Evolutionary conservation across 2,888 invertebrate genomes (phyloP).

Genomic region (Aleiodes testaceus): DNA sequence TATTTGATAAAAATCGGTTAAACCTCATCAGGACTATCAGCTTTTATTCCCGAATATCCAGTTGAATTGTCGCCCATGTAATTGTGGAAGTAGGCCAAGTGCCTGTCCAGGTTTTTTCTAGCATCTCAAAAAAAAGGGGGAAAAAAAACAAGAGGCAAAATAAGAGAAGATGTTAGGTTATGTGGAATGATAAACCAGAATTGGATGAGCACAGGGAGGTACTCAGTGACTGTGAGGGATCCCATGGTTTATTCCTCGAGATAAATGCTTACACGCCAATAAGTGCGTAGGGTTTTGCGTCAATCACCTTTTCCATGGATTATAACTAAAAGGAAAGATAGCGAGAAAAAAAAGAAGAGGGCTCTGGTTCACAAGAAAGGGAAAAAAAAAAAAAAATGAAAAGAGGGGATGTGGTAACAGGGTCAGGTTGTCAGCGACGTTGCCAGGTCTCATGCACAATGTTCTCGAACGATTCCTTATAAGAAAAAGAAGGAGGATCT

Average conservation of each 20-base stretch:
- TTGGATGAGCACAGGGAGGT: conserved; percentile 18
- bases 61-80: conserved; percentile 13
- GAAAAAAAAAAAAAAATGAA: conserved; percentile 35
- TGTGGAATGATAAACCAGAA: conserved; percentile 14
- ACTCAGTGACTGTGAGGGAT: conserved; percentile 18
- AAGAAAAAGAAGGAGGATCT: not conserved
- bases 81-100: conserved; percentile 38
- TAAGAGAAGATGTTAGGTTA: conserved; percentile 17
- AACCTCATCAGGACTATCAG: not conserved
- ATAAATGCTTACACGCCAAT: conserved; percentile 30
- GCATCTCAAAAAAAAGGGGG: conserved; percentile 5
- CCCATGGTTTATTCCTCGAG: conserved; percentile 12
- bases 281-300: conserved; percentile 8
- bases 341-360: conserved; percentile 24
- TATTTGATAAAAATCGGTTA: not conserved
- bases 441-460: conserved; percentile 48
- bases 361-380: conserved; percentile 4
- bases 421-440: conserved; percentile 59
- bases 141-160: not conserved
- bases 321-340: conserved; percentile 14
- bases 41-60: not conserved
- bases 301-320: conserved; percentile 16
- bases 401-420: conserved; percentile 54
- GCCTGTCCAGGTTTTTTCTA: conserved; percentile 21
- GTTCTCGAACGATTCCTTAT: not conserved